Percentiles rank a stretch among this genome's conserved stretches.
phyloP scores from a whole-genome alignment of 2,888 invertebrate genomes.

The Tipula helvola region DNA sequence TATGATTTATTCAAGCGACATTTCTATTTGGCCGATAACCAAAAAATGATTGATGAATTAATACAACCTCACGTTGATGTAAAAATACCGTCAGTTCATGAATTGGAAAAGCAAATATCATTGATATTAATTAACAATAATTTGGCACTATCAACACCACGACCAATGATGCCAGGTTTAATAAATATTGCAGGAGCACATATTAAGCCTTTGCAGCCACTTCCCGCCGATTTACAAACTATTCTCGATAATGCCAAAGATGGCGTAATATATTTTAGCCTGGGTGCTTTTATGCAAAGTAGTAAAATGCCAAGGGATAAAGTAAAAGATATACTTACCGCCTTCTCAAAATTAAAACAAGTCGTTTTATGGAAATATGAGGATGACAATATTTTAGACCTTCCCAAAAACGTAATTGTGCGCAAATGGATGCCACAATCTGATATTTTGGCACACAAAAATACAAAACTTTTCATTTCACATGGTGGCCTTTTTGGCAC shows the following conservation, averaged over 20 bases:
- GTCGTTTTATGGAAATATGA: constrained; percentile 43
- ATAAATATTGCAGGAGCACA: constrained; percentile 33
- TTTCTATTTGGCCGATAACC: constrained; percentile 32
- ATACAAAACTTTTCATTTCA: constrained; percentile 36
- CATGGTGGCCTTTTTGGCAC: constrained; percentile 37
- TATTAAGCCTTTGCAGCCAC: constrained; percentile 26
- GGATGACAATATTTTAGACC: constrained; percentile 28
- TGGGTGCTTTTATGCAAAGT: constrained; percentile 37
- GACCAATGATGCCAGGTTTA: constrained; percentile 34
- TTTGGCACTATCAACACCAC: constrained; percentile 35
- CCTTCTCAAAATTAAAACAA: constrained; percentile 36
- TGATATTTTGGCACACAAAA: constrained; percentile 37
- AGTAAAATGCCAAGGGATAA: constrained; percentile 34
- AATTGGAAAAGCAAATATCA: constrained; percentile 38
- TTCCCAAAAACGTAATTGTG: constrained; percentile 36
- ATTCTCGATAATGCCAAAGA: constrained; percentile 34
- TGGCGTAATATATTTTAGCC: constrained; percentile 37
- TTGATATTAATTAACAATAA: constrained; percentile 41
- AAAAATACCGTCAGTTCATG: constrained; percentile 31
- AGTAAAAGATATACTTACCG: constrained; percentile 23
- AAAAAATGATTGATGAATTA: constrained; percentile 18
- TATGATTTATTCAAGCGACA: constrained; percentile 27
- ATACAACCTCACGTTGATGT: constrained; percentile 18
- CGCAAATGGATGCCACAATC: constrained; percentile 42
- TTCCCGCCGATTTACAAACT: constrained; percentile 26